Base-by-base conservation (phyloP, 1,140 invertebrate genomes). In the Habropoda laboriosa region DNA sequence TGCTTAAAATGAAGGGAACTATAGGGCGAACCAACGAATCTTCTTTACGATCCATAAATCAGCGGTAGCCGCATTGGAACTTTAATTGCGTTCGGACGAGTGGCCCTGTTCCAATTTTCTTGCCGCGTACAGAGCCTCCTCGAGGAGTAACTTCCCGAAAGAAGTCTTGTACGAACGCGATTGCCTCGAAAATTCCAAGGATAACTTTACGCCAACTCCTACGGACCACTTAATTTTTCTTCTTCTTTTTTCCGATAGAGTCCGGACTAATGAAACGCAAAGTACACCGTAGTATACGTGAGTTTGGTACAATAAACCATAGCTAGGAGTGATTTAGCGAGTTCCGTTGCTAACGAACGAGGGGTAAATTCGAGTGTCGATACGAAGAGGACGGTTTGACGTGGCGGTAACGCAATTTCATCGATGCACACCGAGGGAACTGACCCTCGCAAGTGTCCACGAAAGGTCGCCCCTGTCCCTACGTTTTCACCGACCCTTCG, bases 381-480 rank as follows among this genome's bases (percentile, higher is more conserved):
- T n/a, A 30, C 42, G 21, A 53, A 7, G 27, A 63, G 57, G 67
- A 47, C 55, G 38, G 70, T 66, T 76, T 80, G 66, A 10, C 68
- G 55, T 13, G 42, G 58, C 40, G 67, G 24, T 81, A 85, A 74
- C 58, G 84, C 35, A 86, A 87, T 86, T 83, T 83, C 81, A 57
- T 78, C 63, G 51, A 21, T 72, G 16, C 32, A 18, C 27, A 42
- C n/a, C 27, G 10, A 51, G 70, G 60, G 72, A 60, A 83, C 85
- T 85, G 85, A 85, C 81, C 83, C 80, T 76, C 85, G 81, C 85
- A 76, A 85, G 57, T 55, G n/a, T 63, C 24, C 38, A 27, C 61
- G 73, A 80, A 77, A 83, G 57, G 68, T 86, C 83, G 60, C 45
- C 47, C 40, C 47, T 66, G 51, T 63, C 75, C 80, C 55, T 63